Percentiles rank a stretch among this genome's conserved stretches.
phyloP scores from a whole-genome alignment of 2,113 vertebrate genomes.

The Sula dactylatra region DNA sequence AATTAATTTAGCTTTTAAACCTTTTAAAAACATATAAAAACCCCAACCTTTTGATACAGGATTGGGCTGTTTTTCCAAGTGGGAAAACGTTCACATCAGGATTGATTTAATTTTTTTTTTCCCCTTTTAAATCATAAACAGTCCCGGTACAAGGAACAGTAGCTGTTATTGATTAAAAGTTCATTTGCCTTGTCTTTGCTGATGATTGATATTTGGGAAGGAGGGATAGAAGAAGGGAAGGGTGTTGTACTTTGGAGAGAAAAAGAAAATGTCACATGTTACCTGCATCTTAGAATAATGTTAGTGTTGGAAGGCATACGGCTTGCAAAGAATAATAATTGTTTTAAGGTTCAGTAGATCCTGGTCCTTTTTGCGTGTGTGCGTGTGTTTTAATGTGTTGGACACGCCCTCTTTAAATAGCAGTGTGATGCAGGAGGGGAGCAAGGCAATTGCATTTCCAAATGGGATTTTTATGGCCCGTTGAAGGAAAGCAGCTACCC shows the following conservation, averaged over 20 bases:
- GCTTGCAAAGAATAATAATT: conserved; percentile 31
- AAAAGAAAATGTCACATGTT: conserved; percentile 61
- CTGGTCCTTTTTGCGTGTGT: not conserved
- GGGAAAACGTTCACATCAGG: conserved; percentile 77
- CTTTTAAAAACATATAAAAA: conserved; percentile 57
- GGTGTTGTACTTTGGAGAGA: conserved; percentile 54
- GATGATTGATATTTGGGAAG: conserved; percentile 75
- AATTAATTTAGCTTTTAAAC: conserved; percentile 66
- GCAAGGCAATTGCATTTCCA: conserved; percentile 33
- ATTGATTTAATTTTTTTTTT: conserved; percentile 72
- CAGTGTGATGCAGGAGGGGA: conserved; percentile 7
- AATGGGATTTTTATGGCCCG: conserved; percentile 62
- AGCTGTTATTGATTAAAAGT: conserved; percentile 83
- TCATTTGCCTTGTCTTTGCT: conserved; percentile 74
- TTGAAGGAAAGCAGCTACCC: conserved; percentile 62
- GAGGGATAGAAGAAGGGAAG: conserved; percentile 52
- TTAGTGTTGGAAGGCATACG: conserved; percentile 54
- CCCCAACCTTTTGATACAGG: conserved; percentile 54
- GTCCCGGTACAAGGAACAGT: conserved; percentile 77
- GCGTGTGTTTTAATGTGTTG: not conserved
- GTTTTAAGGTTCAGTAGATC: conserved; percentile 54
- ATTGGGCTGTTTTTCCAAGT: conserved; percentile 66
- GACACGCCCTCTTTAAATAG: conserved; percentile 2
- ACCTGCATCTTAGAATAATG: conserved; percentile 69
- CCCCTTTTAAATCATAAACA: conserved; percentile 78